Base-by-base conservation (phyloP, 2,113 vertebrate genomes). In the Myodes glareolus region DNA sequence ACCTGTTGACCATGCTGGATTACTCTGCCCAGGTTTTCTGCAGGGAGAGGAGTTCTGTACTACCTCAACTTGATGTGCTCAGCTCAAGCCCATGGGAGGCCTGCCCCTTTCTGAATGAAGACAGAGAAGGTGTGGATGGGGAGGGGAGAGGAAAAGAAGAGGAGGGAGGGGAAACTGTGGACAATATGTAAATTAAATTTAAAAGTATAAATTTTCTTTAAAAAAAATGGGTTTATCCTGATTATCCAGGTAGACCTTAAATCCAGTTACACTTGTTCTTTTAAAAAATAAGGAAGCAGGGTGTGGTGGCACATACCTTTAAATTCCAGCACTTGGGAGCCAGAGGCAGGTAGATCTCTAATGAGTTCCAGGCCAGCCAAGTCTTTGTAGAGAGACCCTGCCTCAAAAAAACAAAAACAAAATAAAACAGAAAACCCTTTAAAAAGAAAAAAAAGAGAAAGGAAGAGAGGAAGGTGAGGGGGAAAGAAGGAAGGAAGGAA, bases 241-340 rank as follows among this genome's bases (percentile, higher is more conserved):
- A 96, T 58, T 50, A 95, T 39, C 80, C 7, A 36, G 70, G 16
- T 77, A 39, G 88, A 67, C 47, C 76, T 86, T n/a, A 88, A 92
- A 72, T 87, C 58, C 75, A 91, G 21, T 10, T n/a, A 73, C 63
- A 88, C 45, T 16, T 12, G 50, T 82, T 39, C 33, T 76, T 63
- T 47, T 21, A 77, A 67, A 45, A 67, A 87, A 90, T 25, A 72
- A 39, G 72, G 1, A 42, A 78, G 47, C 31, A 78, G 76, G 75
- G 45, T 50, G 29, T 52, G 76, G 29, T 52, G 29, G 7, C 8
- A 4, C 7, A 78, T 17, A 52, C 31, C 77, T 80, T 21, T 52
- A 5, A 16, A 33, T 52, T 17, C 77, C 75, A 31, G 42, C 45
- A 77, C 13, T 52, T 11, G 47, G 77, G 47, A 52, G 47, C 31